A percentile compares a stretch with the other conserved stretches of the same genome.
Evolutionary conservation across 2,888 invertebrate genomes (phyloP).

Genomic region (Steromphala cineraria): DNA sequence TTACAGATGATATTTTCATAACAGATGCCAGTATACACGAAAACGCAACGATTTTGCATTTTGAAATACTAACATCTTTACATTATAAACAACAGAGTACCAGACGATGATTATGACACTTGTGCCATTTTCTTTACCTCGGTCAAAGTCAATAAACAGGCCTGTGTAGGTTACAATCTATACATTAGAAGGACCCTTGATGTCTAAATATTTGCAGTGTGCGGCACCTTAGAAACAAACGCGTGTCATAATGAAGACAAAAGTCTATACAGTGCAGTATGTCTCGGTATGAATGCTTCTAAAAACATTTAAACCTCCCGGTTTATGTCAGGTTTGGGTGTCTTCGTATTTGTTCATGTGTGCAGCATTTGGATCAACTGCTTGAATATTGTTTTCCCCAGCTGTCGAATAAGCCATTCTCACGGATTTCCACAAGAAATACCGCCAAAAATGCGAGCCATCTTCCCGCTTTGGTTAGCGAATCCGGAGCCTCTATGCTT

Average conservation of each 20-base stretch:
- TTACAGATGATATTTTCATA: too few species aligned
- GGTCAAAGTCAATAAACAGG: too few species aligned
- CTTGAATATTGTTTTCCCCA: constrained; percentile 6
- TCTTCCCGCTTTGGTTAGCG: neutral
- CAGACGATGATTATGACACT: too few species aligned
- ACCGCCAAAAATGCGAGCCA: constrained; percentile 10
- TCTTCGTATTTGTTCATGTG: constrained; percentile 3
- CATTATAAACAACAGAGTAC: too few species aligned
- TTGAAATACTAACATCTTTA: too few species aligned
- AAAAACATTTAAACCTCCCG: constrained; percentile 4
- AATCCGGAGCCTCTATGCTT: neutral
- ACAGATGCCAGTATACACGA: too few species aligned
- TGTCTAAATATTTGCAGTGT: neutral
- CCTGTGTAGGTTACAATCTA: too few species aligned
- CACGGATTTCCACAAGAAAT: constrained; percentile 13
- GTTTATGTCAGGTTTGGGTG: neutral
- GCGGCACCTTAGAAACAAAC: neutral
- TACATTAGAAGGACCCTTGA: too few species aligned
- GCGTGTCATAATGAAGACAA: neutral
- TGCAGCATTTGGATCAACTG: neutral
- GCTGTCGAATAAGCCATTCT: neutral
- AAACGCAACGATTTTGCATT: too few species aligned
- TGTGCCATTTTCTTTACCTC: too few species aligned
- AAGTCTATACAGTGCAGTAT: neutral
- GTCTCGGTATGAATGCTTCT: neutral